phyloP scores from a whole-genome alignment of 2,888 invertebrate species.

The Melinaea menophilus region DNA sequence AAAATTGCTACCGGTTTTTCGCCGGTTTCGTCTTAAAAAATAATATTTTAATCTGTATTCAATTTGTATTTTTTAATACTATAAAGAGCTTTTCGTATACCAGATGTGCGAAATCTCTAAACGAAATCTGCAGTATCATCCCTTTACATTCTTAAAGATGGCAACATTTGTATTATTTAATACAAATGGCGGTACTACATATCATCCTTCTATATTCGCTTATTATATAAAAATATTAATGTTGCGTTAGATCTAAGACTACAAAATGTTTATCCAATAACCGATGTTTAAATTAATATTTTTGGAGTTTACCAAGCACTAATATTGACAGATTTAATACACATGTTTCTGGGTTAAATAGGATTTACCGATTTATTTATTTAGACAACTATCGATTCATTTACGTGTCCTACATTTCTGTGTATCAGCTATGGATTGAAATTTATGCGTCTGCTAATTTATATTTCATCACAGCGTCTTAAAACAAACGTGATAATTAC shows the following conservation, averaged over 20 bases:
- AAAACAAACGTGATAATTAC: background rate
- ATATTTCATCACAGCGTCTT: conserved; percentile 2
- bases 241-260: background rate
- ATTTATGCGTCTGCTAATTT: conserved; percentile 19
- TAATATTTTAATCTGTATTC: no score
- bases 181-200: no score
- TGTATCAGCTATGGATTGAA: conserved; percentile 17
- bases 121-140: no score
- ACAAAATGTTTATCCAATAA: background rate
- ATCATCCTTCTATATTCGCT: no score
- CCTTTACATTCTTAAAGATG: no score
- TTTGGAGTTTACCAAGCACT: background rate
- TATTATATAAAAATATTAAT: background rate
- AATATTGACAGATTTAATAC: background rate
- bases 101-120: no score
- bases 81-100: no score
- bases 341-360: conserved; percentile 5
- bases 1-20: no score
- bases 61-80: no score
- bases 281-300: background rate
- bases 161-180: no score
- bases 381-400: conserved; percentile 8
- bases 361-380: conserved; percentile 10
- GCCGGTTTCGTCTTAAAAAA: no score
- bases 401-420: conserved; percentile 18